Evolutionary conservation across 2,797 vertebrate species (phyloP), one percentile per base, ranked within the genome.

Genomic region (Streptopelia turtur): DNA sequence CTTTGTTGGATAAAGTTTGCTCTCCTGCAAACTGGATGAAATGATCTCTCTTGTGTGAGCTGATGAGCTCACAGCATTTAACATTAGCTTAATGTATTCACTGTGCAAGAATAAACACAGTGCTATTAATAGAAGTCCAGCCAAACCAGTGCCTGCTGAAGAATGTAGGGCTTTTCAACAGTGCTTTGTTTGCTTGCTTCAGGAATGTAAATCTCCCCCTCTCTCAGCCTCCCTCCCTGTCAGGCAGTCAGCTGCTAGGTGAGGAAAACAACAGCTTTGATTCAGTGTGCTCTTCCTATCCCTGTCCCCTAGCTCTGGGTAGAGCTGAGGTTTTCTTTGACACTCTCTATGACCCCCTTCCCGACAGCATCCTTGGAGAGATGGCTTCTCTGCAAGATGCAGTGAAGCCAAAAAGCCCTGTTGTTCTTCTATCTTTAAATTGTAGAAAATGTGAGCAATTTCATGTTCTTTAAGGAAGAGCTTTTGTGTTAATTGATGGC

Each of bases 101-200:
- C 33, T 90, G 35, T 83, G 63, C 68, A 91, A 95, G 91, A 92
- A 87, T 87, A 91, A 95, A 91, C 74, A 72, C 77, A 88, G 77
- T 7, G 10, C 91, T 97, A 93, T 96, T 97, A 95, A 96, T 93
- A 89, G 94, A 57, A 93, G 87, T 90, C 88, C 16, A 52, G 86
- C 90, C 83, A 93, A 92, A 82, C 5, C 63, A 97, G 89, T 85
- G 87, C 47, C n/a, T 70, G 83, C 64, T 92, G 88, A 97, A 98
- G 96, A 98, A 95, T 97, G 95, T 90, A 61, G 60, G 31, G 61
- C 80, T 97, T 96, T 87, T 91, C 86, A 94, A 97, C 75, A 74
- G 25, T 71, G 76, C 96, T 97, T 97, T 96, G 96, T 98, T 97
- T 96, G 94, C 95, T 94, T 86, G 71, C 76, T 90, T 94, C 76